Conservation (phyloP, 2,797 vertebrate genomes). For the Hippoglossus hippoglossus region DNA sequence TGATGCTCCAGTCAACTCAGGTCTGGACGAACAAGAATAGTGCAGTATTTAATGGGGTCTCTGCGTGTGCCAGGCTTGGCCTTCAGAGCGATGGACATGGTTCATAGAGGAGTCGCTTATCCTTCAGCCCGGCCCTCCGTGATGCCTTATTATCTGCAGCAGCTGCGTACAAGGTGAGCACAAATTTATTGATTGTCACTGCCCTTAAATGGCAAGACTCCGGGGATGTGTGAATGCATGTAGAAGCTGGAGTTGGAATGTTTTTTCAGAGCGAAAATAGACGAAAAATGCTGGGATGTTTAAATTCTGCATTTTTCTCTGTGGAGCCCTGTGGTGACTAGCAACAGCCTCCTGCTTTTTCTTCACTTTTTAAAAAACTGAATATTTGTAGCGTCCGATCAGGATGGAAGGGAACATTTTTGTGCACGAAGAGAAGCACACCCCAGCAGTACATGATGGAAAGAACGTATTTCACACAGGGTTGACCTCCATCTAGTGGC, state of each 20-base stretch:
- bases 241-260: constrained; percentile 3
- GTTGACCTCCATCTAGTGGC: constrained; percentile 78
- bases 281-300: constrained; percentile 13
- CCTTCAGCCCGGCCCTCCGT: constrained; percentile 41
- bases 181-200: constrained; percentile 47
- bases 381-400: neutral
- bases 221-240: constrained; percentile 17
- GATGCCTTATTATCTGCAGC: constrained; percentile 41
- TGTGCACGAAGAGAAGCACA: constrained; percentile 17
- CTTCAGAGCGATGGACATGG: constrained; percentile 39
- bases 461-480: constrained; percentile 64
- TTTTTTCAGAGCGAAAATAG: constrained; percentile 13
- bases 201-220: constrained; percentile 22
- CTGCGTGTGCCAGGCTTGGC: constrained; percentile 29
- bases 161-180: constrained; percentile 16
- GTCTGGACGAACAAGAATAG: constrained; percentile 30
- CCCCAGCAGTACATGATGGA: constrained; percentile 13
- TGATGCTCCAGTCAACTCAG: constrained; percentile 16
- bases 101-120: constrained; percentile 31
- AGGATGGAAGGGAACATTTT: constrained; percentile 15
- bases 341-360: constrained; percentile 11
- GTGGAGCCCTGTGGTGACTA: constrained; percentile 6
- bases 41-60: constrained; percentile 13
- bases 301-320: constrained; percentile 12
- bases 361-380: neutral